Percentiles rank a stretch among this genome's conserved stretches.
Conservation (phyloP, 2,113 vertebrate genomes). For the Tenebrosternarchus preto region DNA sequence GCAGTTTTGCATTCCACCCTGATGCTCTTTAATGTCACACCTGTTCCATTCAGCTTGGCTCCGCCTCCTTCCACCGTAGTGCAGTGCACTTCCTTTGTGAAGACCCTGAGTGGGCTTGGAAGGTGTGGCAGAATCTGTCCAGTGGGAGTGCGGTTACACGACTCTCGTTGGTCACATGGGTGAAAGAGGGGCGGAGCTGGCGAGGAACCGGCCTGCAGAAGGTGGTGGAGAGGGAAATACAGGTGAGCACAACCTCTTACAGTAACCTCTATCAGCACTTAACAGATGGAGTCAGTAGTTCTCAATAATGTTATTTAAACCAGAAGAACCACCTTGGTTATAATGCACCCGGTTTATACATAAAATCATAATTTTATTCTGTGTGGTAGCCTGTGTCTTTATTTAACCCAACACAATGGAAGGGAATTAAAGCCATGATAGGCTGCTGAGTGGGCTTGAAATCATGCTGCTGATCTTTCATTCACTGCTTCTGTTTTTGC, state of each 20-base stretch:
- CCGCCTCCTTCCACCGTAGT: slow-evolving; percentile 71
- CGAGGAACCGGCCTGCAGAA: slow-evolving; percentile 55
- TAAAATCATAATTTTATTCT: background rate
- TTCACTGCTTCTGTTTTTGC: background rate
- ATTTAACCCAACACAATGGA: slow-evolving; percentile 50
- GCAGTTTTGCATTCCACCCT: background rate
- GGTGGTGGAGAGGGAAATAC: slow-evolving; percentile 66
- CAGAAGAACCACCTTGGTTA: too few relatives aligned
- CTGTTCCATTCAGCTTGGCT: slow-evolving; percentile 75
- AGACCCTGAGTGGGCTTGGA: slow-evolving; percentile 17
- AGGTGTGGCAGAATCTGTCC: slow-evolving; percentile 69
- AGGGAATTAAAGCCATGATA: slow-evolving; percentile 53
- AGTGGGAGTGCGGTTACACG: slow-evolving; percentile 61
- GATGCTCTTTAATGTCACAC: background rate
- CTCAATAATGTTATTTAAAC: background rate
- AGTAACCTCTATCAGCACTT: background rate
- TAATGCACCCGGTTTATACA: background rate
- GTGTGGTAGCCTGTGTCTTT: slow-evolving; percentile 10
- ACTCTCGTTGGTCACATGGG: slow-evolving; percentile 73
- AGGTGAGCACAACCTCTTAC: slow-evolving; percentile 66
- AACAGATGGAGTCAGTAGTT: background rate
- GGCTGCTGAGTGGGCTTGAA: slow-evolving; percentile 22
- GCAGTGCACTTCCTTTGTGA: slow-evolving; percentile 73
- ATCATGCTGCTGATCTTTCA: slow-evolving; percentile 38
- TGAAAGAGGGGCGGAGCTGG: slow-evolving; percentile 51